These are phyloP conservation scores for Axis porcinus DNA, from an alignment of 2,113 vertebrate species.

Conservation along the genomic window DNA sequence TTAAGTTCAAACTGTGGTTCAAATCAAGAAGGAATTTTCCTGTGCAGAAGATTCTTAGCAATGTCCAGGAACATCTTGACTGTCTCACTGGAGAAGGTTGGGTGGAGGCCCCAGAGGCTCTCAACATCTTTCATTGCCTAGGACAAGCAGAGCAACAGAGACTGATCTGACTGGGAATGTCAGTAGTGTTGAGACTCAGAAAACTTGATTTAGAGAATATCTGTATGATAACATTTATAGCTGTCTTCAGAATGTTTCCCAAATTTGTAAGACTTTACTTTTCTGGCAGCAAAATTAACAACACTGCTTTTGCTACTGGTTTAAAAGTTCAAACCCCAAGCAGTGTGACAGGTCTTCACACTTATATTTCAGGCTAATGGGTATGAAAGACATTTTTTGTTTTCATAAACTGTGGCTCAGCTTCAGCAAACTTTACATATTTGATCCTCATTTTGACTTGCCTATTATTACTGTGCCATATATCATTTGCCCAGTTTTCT, in stretches of 20 bases:
- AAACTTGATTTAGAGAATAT: neutral
- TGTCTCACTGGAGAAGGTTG: neutral
- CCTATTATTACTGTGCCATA: neutral
- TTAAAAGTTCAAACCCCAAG: neutral
- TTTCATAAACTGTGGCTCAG: neutral
- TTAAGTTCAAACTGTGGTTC: neutral
- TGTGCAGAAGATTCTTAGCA: too few relatives aligned
- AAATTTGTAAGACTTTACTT: neutral
- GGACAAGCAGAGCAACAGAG: neutral
- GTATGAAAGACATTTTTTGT: neutral
- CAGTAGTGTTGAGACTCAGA: neutral
- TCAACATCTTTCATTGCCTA: neutral
- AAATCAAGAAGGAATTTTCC: neutral
- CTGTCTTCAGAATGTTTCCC: neutral
- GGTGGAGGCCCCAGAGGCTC: neutral
- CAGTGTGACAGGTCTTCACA: neutral
- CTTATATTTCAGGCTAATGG: fast-evolving
- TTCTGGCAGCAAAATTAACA: neutral
- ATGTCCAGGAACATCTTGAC: neutral
- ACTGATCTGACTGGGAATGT: neutral
- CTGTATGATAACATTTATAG: neutral
- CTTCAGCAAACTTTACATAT: neutral
- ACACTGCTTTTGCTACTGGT: neutral
- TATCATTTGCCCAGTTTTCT: neutral
- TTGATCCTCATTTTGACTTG: neutral